A percentile compares a stretch with the other conserved stretches of the same genome.
Conservation (phyloP, 2,797 vertebrate species). For the Luscinia luscinia region DNA sequence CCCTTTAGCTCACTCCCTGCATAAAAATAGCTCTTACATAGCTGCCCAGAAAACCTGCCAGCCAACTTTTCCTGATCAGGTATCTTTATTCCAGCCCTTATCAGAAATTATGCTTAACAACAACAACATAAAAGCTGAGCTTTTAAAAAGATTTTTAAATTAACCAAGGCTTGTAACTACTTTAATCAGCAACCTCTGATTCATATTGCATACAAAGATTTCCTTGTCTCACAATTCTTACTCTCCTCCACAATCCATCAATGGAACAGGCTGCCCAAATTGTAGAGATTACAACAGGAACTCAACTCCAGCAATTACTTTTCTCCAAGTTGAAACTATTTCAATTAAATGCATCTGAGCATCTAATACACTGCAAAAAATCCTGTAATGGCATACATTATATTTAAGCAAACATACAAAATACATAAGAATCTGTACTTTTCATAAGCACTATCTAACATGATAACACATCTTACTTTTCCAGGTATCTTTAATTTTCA, state of each 20-base stretch:
- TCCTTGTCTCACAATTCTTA: background rate
- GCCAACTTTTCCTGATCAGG: conserved; percentile 1
- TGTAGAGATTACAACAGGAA: background rate
- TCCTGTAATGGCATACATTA: rapidly evolving
- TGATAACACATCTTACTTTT: background rate
- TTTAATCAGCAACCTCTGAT: background rate
- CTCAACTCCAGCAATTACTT: background rate
- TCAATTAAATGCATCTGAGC: background rate
- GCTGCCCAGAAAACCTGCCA: conserved; percentile 39
- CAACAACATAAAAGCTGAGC: background rate
- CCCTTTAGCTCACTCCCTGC: conserved; percentile 32
- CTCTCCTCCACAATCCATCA: background rate
- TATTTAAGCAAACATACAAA: background rate
- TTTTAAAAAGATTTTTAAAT: background rate
- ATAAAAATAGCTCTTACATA: conserved; percentile 56
- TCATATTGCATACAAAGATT: background rate
- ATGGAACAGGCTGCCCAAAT: background rate
- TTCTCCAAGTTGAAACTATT: background rate
- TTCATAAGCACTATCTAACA: background rate
- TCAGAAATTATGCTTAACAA: background rate
- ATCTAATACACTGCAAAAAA: background rate
- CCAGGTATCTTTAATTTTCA: background rate
- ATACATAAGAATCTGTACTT: background rate
- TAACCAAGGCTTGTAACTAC: background rate
- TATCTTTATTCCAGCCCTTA: background rate